Evolutionary conservation across 2,113 vertebrate species (phyloP).

Genomic region (Chaenogobius annularis): DNA sequence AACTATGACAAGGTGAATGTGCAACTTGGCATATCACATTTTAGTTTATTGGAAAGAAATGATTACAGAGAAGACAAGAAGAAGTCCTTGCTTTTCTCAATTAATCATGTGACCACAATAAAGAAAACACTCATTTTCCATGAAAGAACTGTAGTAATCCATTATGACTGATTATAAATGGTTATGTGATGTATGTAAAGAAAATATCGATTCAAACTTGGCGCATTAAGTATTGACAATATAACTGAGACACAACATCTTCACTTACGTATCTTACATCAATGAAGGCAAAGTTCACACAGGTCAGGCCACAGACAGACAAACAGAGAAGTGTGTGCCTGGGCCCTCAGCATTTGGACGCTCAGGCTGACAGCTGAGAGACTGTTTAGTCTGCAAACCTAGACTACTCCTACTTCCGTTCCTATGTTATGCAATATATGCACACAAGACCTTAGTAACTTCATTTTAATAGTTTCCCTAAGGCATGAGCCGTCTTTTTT

Average conservation of each 20-base stretch:
- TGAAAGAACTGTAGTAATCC: not conserved
- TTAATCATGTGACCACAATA: not conserved
- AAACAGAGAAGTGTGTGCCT: constrained; percentile 12
- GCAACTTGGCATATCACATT: not conserved
- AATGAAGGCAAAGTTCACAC: not conserved
- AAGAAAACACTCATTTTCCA: not conserved
- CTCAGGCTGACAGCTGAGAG: constrained; percentile 26
- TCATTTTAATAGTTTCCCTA: constrained; percentile 53
- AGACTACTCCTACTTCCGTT: constrained; percentile 46
- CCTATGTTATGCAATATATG: constrained; percentile 61
- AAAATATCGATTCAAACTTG: not conserved
- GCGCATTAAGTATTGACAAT: not conserved
- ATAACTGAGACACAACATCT: not conserved
- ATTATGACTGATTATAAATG: not conserved
- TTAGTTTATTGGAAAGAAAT: not conserved
- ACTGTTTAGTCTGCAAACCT: constrained; percentile 54
- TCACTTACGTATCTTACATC: not conserved
- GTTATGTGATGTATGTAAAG: not conserved
- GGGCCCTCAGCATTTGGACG: not conserved
- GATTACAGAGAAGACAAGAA: not conserved
- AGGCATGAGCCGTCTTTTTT: too few species aligned
- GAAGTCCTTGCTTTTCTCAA: not conserved
- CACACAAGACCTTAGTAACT: constrained; percentile 17
- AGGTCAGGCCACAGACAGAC: constrained; percentile 10
- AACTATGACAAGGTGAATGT: too few species aligned